Conservation (phyloP, 2,888 invertebrate genomes). For the Athalia cordata region DNA sequence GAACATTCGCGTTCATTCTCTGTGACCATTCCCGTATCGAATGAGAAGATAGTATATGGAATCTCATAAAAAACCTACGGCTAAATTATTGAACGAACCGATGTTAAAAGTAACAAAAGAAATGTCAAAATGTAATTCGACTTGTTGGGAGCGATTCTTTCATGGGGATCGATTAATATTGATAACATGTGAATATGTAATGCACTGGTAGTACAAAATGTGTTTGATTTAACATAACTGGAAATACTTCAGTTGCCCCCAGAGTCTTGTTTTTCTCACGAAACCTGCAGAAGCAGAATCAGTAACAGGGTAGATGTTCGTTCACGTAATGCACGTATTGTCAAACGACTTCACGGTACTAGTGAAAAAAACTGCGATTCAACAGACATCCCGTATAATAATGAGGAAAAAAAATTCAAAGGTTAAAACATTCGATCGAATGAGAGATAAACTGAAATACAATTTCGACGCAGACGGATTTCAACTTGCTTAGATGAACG, state of each 20-base stretch:
- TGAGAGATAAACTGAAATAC: slow-evolving; percentile 26
- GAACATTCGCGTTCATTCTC: no score
- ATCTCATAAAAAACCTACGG: no score
- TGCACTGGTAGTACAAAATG: slow-evolving; percentile 15
- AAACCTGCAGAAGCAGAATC: background rate
- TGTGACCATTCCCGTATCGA: no score
- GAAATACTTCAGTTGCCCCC: slow-evolving; percentile 29
- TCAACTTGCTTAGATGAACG: background rate
- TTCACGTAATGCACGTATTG: slow-evolving; percentile 30
- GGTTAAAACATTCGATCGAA: slow-evolving; percentile 24
- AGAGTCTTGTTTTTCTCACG: slow-evolving; percentile 36
- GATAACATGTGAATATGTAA: slow-evolving; percentile 6
- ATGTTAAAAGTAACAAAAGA: background rate
- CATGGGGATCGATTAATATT: slow-evolving; percentile 17
- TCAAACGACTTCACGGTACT: slow-evolving; percentile 35
- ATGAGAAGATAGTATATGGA: no score
- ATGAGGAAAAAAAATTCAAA: slow-evolving; percentile 22
- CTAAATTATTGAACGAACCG: background rate
- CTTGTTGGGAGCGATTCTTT: background rate
- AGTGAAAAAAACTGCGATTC: slow-evolving; percentile 28
- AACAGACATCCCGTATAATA: slow-evolving; percentile 29
- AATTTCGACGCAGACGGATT: slow-evolving; percentile 20
- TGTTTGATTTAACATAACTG: slow-evolving; percentile 36
- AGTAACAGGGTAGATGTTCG: slow-evolving; percentile 30
- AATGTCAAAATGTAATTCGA: slow-evolving; percentile 1